Conservation (phyloP, 2,888 invertebrate genomes). For the Lampropteryx suffumata region DNA sequence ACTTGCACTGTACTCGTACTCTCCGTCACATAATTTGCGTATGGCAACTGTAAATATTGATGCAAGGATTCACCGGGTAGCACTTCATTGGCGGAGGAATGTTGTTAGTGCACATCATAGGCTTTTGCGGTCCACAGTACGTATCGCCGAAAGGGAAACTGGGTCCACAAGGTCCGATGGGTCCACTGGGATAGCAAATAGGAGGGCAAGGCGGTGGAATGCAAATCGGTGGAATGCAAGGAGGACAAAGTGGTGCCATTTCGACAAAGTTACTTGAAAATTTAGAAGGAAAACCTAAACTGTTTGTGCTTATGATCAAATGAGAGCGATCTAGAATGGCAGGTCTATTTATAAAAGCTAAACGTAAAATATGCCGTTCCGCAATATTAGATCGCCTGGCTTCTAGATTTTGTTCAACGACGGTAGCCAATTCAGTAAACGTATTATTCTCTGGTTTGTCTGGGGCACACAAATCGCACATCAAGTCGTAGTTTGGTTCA, state of each 20-base stretch:
- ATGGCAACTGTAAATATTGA: conserved; percentile 74
- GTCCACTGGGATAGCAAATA: neutral
- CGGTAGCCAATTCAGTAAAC: too few species aligned
- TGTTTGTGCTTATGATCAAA: conserved; percentile 30
- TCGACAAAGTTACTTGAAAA: conserved; percentile 31
- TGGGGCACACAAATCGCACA: too few species aligned
- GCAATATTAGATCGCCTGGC: too few species aligned
- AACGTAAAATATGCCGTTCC: too few species aligned
- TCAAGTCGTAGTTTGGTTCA: too few species aligned
- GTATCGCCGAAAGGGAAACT: neutral
- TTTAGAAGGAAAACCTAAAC: conserved; percentile 26
- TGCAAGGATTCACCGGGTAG: conserved; percentile 63
- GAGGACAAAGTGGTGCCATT: conserved; percentile 30
- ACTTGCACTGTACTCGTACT: neutral
- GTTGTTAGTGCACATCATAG: conserved; percentile 45
- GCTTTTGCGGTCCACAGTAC: conserved; percentile 32
- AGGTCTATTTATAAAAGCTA: conserved; percentile 45
- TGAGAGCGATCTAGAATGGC: conserved; percentile 25
- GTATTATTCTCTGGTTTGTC: too few species aligned
- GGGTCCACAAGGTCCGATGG: conserved; percentile 1
- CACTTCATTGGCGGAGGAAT: conserved; percentile 47
- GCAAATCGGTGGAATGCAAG: conserved; percentile 8
- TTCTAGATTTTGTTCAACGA: too few species aligned
- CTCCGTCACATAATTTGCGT: conserved; percentile 69
- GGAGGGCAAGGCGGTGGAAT: too few species aligned